A percentile compares a stretch with the other conserved stretches of the same genome.
These are phyloP conservation scores for Ginglymostoma cirratum DNA, from an alignment of 2,113 vertebrate species.

Conservation along the genomic window DNA sequence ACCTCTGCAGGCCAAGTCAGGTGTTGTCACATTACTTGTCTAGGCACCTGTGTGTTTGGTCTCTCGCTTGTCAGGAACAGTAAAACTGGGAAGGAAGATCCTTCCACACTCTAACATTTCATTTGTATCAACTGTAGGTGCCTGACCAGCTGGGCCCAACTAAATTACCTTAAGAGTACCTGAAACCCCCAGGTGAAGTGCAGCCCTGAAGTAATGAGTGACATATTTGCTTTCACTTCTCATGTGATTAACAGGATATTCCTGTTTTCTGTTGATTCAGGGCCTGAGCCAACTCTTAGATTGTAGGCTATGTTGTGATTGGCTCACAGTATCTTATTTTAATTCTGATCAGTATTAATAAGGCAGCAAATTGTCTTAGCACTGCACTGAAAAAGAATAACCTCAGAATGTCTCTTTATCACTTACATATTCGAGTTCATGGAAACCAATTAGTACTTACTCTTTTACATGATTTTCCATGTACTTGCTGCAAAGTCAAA, in stretches of 20 bases:
- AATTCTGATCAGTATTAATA: background rate
- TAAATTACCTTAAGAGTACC: background rate
- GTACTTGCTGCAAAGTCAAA: background rate
- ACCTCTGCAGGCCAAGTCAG: background rate
- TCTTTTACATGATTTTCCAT: conserved; percentile 4
- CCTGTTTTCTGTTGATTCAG: background rate
- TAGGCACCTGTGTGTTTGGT: background rate
- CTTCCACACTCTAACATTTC: background rate
- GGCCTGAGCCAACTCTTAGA: background rate
- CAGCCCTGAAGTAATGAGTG: background rate
- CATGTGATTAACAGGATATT: background rate
- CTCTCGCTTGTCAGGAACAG: background rate
- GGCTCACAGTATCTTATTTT: background rate
- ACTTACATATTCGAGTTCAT: conserved; percentile 7
- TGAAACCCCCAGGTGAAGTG: too few relatives aligned
- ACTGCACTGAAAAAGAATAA: background rate
- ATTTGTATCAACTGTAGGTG: background rate
- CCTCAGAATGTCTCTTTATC: background rate
- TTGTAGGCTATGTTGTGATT: background rate
- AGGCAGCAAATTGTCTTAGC: background rate
- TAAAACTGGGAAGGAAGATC: background rate
- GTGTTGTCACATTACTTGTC: background rate
- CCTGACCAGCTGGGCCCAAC: background rate
- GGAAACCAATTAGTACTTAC: background rate
- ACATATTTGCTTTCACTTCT: background rate